Base-by-base conservation (phyloP, 2,888 invertebrate species). In the Oxytorus armatus region DNA sequence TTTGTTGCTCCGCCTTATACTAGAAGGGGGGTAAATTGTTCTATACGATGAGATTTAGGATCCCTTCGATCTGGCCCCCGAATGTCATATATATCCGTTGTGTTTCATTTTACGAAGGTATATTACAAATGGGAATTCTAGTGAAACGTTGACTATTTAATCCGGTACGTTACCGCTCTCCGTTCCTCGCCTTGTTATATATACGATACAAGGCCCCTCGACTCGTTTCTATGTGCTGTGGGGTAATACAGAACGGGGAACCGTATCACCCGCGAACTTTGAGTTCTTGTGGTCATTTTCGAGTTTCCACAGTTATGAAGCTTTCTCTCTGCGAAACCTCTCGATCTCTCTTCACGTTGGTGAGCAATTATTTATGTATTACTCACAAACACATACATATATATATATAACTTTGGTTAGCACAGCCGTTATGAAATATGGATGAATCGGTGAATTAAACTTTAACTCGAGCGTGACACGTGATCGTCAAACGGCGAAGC, bases 231-330 rank as follows among this genome's bases (percentile, higher is more conserved):
- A 39, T 63, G 18, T 63, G 29, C 72, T 63, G 51, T 51, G 36
- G 72, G 39, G 21, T 53, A 53, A 73, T 11, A 72, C 16, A 70
- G 57, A 69, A 53, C 42, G 49, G 4, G 39, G n/a, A 73, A 42
- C 3, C 42, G n/a, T n/a, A n/a, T n/a, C 16, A 10, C 8, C 51
- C 11, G 3, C 10, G 51, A 36, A 14, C 66, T 5, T 8, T 36
- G 25, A 53, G 39, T 66, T 69, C 23, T 68, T 44, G 42, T 16
- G 69, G 69, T 76, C 69, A 76, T 61, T 76, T 69, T 61, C 76
- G 61, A 76, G 69, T 68, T 76, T 61, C 51, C 42, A 44, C 42
- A 61, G 21, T 44, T 61, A 23, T 21, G 68, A 53, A 53, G 51
- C 59, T 59, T 73, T 42, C 51, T 36, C 49, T 49, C 23, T 49